A percentile compares a stretch with the other conserved stretches of the same genome.
Conservation (phyloP, 2,888 invertebrate genomes). For the Hypsopygia costalis region DNA sequence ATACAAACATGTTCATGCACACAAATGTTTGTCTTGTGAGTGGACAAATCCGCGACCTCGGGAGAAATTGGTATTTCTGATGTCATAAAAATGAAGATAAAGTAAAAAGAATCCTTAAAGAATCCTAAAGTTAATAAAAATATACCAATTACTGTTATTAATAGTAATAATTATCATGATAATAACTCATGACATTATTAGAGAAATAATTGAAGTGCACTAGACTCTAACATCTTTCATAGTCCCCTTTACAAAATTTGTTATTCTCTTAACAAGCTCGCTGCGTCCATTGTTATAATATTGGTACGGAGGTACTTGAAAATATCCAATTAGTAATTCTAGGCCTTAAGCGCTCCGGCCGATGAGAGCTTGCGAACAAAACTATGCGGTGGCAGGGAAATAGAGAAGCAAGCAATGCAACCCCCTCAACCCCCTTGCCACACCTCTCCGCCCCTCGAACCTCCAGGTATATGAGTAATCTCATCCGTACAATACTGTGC, state of each 20-base stretch:
- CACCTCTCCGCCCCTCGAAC: slow-evolving; percentile 26
- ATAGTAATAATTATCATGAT: too few relatives aligned
- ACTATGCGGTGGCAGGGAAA: slow-evolving; percentile 61
- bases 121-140: too few relatives aligned
- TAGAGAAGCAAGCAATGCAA: slow-evolving; percentile 54
- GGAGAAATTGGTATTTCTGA: too few relatives aligned
- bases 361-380: slow-evolving; percentile 67
- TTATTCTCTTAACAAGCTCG: slow-evolving; percentile 4
- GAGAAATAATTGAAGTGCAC: background rate
- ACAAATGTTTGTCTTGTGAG: too few relatives aligned
- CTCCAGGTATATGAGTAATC: slow-evolving; percentile 57
- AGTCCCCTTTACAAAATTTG: slow-evolving; percentile 1
- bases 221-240: background rate
- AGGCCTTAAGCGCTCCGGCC: slow-evolving; percentile 61
- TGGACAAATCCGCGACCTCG: too few relatives aligned
- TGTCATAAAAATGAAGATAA: too few relatives aligned
- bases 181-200: too few relatives aligned
- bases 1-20: too few relatives aligned
- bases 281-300: slow-evolving; percentile 33
- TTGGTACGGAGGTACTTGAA: slow-evolving; percentile 41
- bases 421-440: slow-evolving; percentile 30
- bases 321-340: slow-evolving; percentile 57
- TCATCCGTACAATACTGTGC: slow-evolving; percentile 52
- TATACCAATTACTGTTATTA: too few relatives aligned
- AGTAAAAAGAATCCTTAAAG: too few relatives aligned